phyloP scores from a whole-genome alignment of 2,113 vertebrate genomes.

The Ancistrus triradiatus region DNA sequence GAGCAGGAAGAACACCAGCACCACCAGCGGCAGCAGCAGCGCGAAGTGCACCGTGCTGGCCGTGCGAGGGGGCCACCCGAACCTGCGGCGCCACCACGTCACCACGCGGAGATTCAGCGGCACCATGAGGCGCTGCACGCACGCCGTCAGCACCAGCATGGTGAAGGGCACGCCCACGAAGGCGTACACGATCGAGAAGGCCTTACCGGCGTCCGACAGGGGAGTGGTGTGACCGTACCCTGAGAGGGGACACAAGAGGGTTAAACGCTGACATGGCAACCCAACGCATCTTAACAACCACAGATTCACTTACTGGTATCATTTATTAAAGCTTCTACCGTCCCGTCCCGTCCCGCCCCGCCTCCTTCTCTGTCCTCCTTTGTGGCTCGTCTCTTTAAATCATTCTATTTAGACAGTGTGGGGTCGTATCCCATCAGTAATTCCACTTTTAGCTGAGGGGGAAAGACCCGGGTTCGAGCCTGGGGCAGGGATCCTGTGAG shows the following conservation, averaged over 20 bases:
- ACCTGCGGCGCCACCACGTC: slow-evolving; percentile 53
- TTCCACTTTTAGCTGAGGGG: too few relatives aligned
- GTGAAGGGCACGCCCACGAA: slow-evolving; percentile 82
- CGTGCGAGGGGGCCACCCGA: slow-evolving; percentile 59
- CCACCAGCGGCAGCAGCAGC: slow-evolving; percentile 57
- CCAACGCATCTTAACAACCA: too few relatives aligned
- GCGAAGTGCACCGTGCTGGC: slow-evolving; percentile 69
- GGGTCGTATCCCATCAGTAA: too few relatives aligned
- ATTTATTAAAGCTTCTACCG: too few relatives aligned
- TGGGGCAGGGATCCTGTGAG: too few relatives aligned
- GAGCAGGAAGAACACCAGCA: slow-evolving; percentile 71
- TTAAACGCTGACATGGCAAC: too few relatives aligned
- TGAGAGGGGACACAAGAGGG: slow-evolving; percentile 41
- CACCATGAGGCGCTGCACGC: slow-evolving; percentile 76
- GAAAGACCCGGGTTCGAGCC: too few relatives aligned
- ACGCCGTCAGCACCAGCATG: slow-evolving; percentile 82
- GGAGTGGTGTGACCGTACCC: slow-evolving; percentile 86
- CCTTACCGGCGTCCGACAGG: slow-evolving; percentile 78
- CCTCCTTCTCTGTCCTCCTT: too few relatives aligned
- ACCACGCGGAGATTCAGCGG: slow-evolving; percentile 68
- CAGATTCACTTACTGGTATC: too few relatives aligned
- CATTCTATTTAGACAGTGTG: too few relatives aligned
- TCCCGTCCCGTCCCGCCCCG: too few relatives aligned
- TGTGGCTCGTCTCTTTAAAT: too few relatives aligned
- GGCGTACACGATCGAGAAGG: slow-evolving; percentile 81